Base-by-base conservation (phyloP, 2,888 invertebrate species). In the Hirtodrosophila duncani region DNA sequence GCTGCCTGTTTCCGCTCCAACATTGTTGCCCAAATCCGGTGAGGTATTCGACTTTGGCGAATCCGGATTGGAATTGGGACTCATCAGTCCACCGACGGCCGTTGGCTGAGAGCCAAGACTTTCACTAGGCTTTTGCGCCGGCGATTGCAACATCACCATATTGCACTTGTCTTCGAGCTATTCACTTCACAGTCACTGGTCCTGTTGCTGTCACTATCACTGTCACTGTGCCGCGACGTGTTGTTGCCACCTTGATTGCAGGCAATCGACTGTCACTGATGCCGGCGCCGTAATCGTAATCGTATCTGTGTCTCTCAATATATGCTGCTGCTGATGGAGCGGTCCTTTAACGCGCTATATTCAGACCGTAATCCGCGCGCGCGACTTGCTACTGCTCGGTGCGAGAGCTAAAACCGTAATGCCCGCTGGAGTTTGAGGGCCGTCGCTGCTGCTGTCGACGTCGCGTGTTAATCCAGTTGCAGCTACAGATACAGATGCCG, bases 111-210 rank as follows among this genome's bases (percentile, higher is more conserved):
- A 33, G 17, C 82, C 55, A 60, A 67, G 50, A 59, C 62, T 75
- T 18, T 75, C 75, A 45, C 63, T 75, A 23, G 74, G 61, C 53
- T 77, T 83, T 78, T 62, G 82, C 67, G 60, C 78, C 39, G 83
- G 83, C 60, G 87, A 84, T 63, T 86, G 87, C 75, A 87, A 75
- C 87, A 87, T 87, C 83, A 87, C 87, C 87, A 87, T 87, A 45
- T 66, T 50, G 17, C 7, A 33, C 23, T 41, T 43, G 13, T 50
- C 21, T 13, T 24, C 11, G 24, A 31, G 33, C 20, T 9, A 26
- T 30, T 9, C 18, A 60, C 21, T 42, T 29, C 8, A 13, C 24
- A 29, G 48, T 13, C 20, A 36, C 46, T 64, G 33, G 16, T 42
- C 21, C 11, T 5, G 13, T 14, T 41, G n/a, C n/a, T n/a, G n/a